Percentiles rank a stretch among this genome's conserved stretches.
phyloP scores from a whole-genome alignment of 2,113 vertebrate species.

The Myocastor coypus region DNA sequence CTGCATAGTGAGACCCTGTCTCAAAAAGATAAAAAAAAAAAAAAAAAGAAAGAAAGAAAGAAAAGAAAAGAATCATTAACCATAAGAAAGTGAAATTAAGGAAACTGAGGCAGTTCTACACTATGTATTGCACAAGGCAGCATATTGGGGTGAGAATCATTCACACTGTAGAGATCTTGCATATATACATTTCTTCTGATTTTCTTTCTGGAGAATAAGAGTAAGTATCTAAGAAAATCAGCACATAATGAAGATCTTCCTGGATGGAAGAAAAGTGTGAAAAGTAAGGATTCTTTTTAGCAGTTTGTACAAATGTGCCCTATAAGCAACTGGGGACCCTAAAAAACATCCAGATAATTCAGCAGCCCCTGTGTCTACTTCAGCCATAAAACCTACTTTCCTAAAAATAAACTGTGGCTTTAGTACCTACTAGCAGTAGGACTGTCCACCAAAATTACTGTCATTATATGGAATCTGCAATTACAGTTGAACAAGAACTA shows the following conservation, averaged over 20 bases:
- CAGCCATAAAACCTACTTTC: background rate
- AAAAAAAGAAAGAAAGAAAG: too few species aligned
- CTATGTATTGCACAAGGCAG: accelerated
- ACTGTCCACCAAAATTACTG: background rate
- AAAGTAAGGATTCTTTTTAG: background rate
- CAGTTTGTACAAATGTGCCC: background rate
- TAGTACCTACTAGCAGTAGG: background rate
- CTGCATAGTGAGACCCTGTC: too few species aligned
- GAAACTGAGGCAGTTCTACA: background rate
- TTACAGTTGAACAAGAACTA: accelerated
- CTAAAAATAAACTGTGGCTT: background rate
- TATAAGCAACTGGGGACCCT: background rate
- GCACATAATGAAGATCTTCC: background rate
- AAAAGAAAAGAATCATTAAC: background rate
- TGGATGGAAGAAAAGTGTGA: background rate
- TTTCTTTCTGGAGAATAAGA: background rate
- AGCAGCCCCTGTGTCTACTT: background rate
- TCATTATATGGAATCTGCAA: background rate
- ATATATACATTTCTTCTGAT: background rate
- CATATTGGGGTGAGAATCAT: too few species aligned
- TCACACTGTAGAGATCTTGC: background rate
- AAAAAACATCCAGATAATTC: background rate
- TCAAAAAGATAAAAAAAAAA: too few species aligned
- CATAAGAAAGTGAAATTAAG: background rate
- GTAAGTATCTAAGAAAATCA: background rate